phyloP scores from a whole-genome alignment of 1,140 invertebrate genomes.

The Drosophila athabasca region DNA sequence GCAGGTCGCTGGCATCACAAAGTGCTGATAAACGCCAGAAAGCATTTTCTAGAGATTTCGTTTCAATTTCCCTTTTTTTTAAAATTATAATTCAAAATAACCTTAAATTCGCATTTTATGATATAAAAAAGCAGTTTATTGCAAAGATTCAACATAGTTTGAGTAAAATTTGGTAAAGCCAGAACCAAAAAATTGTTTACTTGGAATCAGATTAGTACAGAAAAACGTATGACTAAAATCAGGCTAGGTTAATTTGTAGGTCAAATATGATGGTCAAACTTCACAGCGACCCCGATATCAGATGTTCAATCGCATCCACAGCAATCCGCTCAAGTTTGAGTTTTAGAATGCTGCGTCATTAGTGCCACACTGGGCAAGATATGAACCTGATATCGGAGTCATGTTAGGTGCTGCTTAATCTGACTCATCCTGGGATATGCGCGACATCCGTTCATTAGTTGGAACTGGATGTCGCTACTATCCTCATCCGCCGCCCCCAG shows the following conservation, averaged over 20 bases:
- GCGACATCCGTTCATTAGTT: slow-evolving; percentile 33
- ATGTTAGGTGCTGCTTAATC: neutral
- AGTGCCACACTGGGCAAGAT: slow-evolving; percentile 20
- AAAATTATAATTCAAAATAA: no score
- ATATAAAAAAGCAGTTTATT: no score
- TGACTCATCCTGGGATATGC: slow-evolving; percentile 10
- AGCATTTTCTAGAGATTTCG: no score
- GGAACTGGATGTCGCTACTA: slow-evolving; percentile 44
- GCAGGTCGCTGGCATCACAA: neutral
- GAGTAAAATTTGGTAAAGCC: no score
- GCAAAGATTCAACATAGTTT: no score
- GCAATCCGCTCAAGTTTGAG: slow-evolving; percentile 41
- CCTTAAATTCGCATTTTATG: neutral
- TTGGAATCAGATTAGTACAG: neutral
- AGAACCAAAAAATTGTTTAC: no score
- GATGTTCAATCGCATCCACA: slow-evolving; percentile 18
- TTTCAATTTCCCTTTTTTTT: no score
- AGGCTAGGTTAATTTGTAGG: slow-evolving; percentile 14
- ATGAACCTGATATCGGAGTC: neutral
- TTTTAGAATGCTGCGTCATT: slow-evolving; percentile 51
- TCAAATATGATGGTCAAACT: slow-evolving; percentile 19
- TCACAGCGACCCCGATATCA: slow-evolving; percentile 17
- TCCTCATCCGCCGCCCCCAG: slow-evolving; percentile 61
- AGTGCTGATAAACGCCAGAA: no score
- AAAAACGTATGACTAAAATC: slow-evolving; percentile 23